These are phyloP conservation scores for Gambusia yucatana DNA, from an alignment of 2,797 vertebrate genomes.

Conservation along the genomic window DNA sequence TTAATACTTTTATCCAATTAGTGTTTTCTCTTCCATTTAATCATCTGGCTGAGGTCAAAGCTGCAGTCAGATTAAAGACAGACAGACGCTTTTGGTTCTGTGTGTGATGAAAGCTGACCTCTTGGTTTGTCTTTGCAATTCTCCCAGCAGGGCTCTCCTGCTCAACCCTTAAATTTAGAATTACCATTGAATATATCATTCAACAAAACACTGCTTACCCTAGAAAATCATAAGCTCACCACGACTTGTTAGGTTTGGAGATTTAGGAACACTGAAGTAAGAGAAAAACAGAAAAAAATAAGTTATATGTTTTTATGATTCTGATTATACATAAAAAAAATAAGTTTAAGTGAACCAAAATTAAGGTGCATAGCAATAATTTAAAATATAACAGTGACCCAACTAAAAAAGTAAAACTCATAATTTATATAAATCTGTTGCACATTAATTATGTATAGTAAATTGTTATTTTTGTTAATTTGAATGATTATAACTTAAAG, in stretches of 20 bases:
- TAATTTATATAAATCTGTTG: background rate
- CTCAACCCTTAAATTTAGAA: conserved; percentile 48
- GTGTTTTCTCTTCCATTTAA: conserved; percentile 85
- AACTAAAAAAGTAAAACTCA: background rate
- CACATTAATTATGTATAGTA: background rate
- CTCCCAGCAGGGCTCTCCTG: conserved; percentile 50
- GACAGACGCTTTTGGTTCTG: conserved; percentile 68
- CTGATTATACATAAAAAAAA: background rate
- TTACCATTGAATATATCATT: conserved; percentile 61
- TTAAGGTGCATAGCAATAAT: background rate
- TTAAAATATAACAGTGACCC: background rate
- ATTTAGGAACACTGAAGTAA: background rate
- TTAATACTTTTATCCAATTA: conserved; percentile 86
- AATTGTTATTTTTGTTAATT: background rate
- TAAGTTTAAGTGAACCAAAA: background rate
- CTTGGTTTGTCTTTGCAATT: conserved; percentile 34
- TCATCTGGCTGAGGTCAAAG: conserved; percentile 76
- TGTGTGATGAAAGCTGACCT: conserved; percentile 74
- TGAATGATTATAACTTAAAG: background rate
- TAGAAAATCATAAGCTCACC: conserved; percentile 32
- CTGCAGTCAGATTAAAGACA: conserved; percentile 65
- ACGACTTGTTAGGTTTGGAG: conserved; percentile 13
- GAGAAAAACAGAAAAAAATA: background rate
- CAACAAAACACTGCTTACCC: background rate
- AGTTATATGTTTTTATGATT: background rate